Percentiles rank a stretch among this genome's conserved stretches.
Conservation (phyloP, 2,113 vertebrate genomes). For the Ginglymostoma cirratum region DNA sequence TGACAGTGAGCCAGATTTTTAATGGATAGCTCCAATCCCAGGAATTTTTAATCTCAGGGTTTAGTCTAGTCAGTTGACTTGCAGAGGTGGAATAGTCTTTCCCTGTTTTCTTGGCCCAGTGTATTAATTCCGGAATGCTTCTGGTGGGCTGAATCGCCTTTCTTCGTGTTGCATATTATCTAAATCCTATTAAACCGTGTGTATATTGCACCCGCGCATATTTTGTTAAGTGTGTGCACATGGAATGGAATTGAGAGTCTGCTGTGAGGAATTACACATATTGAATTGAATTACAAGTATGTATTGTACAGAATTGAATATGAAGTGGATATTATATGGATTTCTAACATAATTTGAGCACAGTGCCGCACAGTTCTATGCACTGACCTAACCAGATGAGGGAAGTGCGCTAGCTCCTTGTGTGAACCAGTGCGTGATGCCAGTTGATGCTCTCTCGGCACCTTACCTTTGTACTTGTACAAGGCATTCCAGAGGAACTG, state of each 20-base stretch:
- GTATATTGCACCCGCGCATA: background rate
- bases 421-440: background rate
- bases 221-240: background rate
- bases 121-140: background rate
- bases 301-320: too few relatives aligned
- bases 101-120: too few relatives aligned
- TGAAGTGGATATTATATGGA: background rate
- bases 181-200: background rate
- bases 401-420: background rate
- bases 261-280: too few relatives aligned
- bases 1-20: background rate
- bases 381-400: background rate
- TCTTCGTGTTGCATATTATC: background rate
- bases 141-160: background rate
- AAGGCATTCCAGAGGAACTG: slow-evolving; percentile 95
- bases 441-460: background rate
- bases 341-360: background rate
- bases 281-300: too few relatives aligned
- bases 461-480: slow-evolving; percentile 87
- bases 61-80: background rate
- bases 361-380: background rate
- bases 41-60: background rate
- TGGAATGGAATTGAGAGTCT: too few relatives aligned
- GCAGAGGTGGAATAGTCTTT: background rate
- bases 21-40: background rate